Evolutionary conservation across 2,888 invertebrate species (phyloP), one percentile per base, ranked within the genome.

Genomic region (Catocala fraxini): DNA sequence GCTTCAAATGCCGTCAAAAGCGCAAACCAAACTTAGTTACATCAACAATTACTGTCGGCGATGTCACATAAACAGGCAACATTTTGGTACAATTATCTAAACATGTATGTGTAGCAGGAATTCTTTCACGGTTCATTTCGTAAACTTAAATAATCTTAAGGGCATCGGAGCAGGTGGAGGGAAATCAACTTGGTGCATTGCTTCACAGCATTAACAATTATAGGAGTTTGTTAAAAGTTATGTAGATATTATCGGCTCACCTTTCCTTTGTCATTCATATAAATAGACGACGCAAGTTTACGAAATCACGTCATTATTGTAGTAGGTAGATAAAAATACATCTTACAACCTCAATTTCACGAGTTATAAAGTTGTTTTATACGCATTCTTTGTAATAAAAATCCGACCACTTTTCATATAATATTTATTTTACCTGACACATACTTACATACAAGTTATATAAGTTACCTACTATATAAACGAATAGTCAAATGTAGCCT

Each of bases 91-190:
- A 87, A 86, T 86, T 85, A 85, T 78, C 73, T 73, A 78, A 84
- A 81, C 79, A 65, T 43, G 65, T 52, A 48, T 43, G 63, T 75
- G 76, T 77, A 72, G 77, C 75, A 71, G 70, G 79, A 86, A 92
- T 92, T 87, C 88, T 85, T 90, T 73, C 92, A 92, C 89, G 91
- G 70, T 71, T 64, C 63, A 83, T 93, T 92, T 89, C 91, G 90
- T 90, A 89, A 92, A 68, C 71, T 59, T 79, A 64, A 51, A 59
- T 83, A 87, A 89, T 91, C 92, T 87, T 74, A 83, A 86, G 89
- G 83, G 87, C 91, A 91, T 92, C 92, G 73, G 80, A 76, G 79
- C 83, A 84, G 80, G 84, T 83, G 82, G 75, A 85, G 70, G 47
- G 63, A 72, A 84, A 83, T 79, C 75, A 74, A 75, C 79, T 81